A percentile compares a stretch with the other conserved stretches of the same genome.
phyloP scores from a whole-genome alignment of 64 coral and sea anemone genomes.

The Orbicella faveolata region DNA sequence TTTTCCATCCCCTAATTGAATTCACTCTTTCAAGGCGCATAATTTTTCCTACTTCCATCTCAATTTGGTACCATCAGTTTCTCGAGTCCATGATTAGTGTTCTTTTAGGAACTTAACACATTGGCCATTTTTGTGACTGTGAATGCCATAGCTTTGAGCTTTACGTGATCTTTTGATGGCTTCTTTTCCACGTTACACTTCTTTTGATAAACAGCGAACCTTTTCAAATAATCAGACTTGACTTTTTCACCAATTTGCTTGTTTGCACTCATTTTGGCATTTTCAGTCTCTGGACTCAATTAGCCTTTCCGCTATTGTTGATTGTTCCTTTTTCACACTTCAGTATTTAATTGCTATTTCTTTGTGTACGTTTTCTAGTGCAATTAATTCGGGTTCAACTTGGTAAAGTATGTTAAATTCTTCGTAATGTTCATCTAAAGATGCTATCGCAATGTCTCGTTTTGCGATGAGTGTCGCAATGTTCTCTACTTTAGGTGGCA shows the following conservation, averaged over 20 bases:
- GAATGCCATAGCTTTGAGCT: background rate
- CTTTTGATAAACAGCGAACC: background rate
- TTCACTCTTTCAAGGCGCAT: too few species aligned
- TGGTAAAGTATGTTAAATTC: background rate
- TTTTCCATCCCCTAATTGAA: background rate
- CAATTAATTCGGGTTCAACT: background rate
- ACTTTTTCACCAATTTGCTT: background rate
- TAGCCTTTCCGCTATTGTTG: too few species aligned
- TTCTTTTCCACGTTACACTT: background rate
- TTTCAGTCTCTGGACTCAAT: too few species aligned
- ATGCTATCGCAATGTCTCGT: background rate
- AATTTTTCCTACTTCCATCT: background rate
- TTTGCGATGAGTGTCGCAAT: conserved; percentile 29
- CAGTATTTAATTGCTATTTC: too few species aligned
- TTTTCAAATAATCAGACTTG: background rate
- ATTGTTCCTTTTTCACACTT: too few species aligned
- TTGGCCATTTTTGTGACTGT: background rate
- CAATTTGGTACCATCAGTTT: background rate
- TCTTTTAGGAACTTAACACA: background rate
- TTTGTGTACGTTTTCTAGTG: background rate
- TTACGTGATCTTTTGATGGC: background rate
- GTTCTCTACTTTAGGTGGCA: background rate
- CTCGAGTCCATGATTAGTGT: background rate
- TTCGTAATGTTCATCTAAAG: conserved; percentile 17
- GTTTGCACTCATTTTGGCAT: background rate